Conservation (phyloP, 92 coral and sea anemone species). For the Montipora capitata region DNA sequence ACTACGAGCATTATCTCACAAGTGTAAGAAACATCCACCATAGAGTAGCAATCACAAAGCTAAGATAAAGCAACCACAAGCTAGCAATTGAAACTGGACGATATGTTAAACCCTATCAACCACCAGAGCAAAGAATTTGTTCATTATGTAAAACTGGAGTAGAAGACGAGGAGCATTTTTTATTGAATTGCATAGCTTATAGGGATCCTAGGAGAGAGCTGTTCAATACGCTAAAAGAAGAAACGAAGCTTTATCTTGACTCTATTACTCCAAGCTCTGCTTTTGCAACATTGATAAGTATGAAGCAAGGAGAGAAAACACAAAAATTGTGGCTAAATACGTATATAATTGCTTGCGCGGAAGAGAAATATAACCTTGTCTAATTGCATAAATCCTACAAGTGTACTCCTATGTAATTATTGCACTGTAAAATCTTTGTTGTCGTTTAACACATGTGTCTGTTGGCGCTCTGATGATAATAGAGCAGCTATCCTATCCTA, state of each 20-base stretch:
- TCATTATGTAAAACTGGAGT: neutral
- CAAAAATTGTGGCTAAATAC: neutral
- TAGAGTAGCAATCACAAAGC: neutral
- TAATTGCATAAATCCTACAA: too few species aligned
- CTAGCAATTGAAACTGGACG: slow-evolving; percentile 17
- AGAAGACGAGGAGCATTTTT: slow-evolving; percentile 11
- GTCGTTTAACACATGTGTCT: too few species aligned
- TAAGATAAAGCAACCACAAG: slow-evolving; percentile 4
- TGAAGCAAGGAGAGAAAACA: neutral
- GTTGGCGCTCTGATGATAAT: too few species aligned
- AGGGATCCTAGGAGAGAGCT: neutral
- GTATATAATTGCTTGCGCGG: neutral
- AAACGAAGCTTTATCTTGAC: neutral
- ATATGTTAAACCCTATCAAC: neutral
- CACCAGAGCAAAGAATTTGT: neutral
- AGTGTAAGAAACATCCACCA: neutral
- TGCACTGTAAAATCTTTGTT: too few species aligned
- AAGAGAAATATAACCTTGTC: neutral
- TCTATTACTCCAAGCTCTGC: too few species aligned
- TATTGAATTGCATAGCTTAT: neutral
- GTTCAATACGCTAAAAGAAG: neutral
- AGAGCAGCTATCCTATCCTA: too few species aligned
- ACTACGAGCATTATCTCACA: too few species aligned
- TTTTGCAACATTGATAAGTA: too few species aligned
- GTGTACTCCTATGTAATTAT: too few species aligned